Evolutionary conservation across 2,888 invertebrate genomes (phyloP).

Genomic region (Scaptomyza reducta): DNA sequence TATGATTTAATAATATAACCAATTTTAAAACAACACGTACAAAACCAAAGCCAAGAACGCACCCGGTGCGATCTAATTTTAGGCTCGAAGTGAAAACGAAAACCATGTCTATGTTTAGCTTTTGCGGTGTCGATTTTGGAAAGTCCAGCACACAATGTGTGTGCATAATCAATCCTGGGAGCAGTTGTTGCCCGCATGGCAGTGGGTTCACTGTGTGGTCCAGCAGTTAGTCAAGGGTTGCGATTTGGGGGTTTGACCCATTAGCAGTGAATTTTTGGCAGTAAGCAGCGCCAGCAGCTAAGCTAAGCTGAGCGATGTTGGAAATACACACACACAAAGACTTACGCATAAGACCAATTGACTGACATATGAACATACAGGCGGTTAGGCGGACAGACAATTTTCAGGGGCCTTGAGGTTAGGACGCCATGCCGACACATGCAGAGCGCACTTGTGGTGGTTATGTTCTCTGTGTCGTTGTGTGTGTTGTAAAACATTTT

Average conservation of each 20-base stretch:
- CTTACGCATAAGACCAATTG: slow-evolving; percentile 23
- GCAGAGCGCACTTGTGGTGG: slow-evolving; percentile 44
- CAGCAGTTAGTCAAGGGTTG: slow-evolving; percentile 13
- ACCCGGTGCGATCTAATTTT: slow-evolving; percentile 8
- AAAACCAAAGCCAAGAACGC: too few species aligned
- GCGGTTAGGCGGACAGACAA: slow-evolving; percentile 6
- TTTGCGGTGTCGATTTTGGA: slow-evolving; percentile 13
- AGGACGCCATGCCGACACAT: slow-evolving; percentile 45
- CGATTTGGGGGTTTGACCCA: slow-evolving; percentile 34
- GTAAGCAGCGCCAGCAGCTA: slow-evolving; percentile 29
- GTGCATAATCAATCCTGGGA: slow-evolving; percentile 31
- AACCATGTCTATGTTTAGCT: background rate
- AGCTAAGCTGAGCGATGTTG: slow-evolving; percentile 34
- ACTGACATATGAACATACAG: slow-evolving; percentile 60
- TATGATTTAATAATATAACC: too few species aligned
- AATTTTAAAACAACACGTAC: too few species aligned
- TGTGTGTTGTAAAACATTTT: slow-evolving; percentile 72
- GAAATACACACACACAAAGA: slow-evolving; percentile 21
- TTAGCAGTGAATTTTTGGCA: slow-evolving; percentile 65
- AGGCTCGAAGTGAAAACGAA: background rate
- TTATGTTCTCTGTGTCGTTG: slow-evolving; percentile 32
- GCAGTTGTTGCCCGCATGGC: slow-evolving; percentile 30
- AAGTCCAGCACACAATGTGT: slow-evolving; percentile 25
- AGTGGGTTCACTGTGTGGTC: slow-evolving; percentile 8
- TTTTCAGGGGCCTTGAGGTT: slow-evolving; percentile 15